Percentiles rank a stretch among this genome's conserved stretches.
Conservation (phyloP, 2,113 vertebrate species). For the Hemiscyllium ocellatum region DNA sequence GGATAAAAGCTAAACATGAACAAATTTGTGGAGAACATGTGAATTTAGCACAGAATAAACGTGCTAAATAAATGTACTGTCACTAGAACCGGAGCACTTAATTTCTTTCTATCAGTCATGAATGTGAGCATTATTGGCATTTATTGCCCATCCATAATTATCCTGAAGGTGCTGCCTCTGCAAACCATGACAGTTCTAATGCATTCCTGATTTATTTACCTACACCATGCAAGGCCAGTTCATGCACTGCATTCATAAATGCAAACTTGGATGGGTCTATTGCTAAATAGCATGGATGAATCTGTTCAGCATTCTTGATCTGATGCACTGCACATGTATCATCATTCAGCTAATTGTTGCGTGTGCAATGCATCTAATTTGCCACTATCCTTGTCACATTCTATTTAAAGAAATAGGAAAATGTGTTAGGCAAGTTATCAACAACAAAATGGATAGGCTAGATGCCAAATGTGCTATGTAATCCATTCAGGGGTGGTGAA, state of each 20-base stretch:
- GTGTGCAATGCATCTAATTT: neutral
- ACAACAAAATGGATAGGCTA: neutral
- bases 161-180: neutral
- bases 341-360: neutral
- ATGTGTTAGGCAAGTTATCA: neutral
- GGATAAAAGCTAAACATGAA: too few relatives aligned
- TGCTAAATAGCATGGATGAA: neutral
- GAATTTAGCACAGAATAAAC: neutral
- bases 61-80: neutral
- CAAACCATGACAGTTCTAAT: neutral
- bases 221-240: neutral
- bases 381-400: neutral
- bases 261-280: neutral
- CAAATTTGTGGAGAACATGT: neutral
- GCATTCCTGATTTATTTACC: neutral
- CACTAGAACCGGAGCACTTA: neutral
- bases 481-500: neutral
- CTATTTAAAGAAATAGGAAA: neutral
- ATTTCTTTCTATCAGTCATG: neutral
- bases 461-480: neutral
- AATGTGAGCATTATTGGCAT: neutral
- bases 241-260: neutral
- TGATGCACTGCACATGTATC: neutral
- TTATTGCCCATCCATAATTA: neutral
- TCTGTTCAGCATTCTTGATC: neutral